Conservation (phyloP, 2,113 vertebrate species). For the Lamprologus lemairii region DNA sequence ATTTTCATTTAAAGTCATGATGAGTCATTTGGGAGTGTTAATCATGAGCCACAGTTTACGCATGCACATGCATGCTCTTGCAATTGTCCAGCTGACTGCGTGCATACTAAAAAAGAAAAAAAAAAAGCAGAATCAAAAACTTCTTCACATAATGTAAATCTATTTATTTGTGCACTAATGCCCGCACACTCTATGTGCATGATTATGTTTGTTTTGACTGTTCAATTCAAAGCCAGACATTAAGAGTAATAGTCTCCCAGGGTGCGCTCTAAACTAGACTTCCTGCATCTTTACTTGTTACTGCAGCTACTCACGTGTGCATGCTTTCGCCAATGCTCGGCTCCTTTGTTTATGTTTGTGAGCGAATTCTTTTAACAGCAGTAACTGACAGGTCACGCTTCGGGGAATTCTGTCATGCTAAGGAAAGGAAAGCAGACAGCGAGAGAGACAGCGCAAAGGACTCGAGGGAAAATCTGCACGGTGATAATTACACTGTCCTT, state of each 20-base stretch:
- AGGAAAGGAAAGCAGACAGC: slow-evolving; percentile 22
- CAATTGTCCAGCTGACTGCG: background rate
- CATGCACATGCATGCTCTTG: background rate
- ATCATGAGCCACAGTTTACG: background rate
- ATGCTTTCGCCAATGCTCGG: background rate
- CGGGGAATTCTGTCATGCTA: slow-evolving; percentile 1
- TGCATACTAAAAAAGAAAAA: background rate
- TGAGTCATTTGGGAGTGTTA: background rate
- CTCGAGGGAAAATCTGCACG: slow-evolving; percentile 23
- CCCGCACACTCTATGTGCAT: background rate
- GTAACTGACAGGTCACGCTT: slow-evolving; percentile 15
- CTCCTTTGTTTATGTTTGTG: background rate
- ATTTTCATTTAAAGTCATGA: background rate
- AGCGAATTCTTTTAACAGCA: background rate
- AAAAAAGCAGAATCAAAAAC: background rate
- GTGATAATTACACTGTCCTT: slow-evolving; percentile 33
- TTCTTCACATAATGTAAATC: background rate
- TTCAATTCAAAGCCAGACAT: background rate
- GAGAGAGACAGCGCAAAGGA: slow-evolving; percentile 23
- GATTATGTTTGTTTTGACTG: background rate
- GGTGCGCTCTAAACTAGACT: background rate
- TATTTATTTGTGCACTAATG: background rate
- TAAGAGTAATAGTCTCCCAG: background rate
- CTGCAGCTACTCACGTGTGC: background rate
- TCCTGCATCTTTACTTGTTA: background rate